phyloP scores from a whole-genome alignment of 1,140 invertebrate genomes.

The Dreissena rostriformis region DNA sequence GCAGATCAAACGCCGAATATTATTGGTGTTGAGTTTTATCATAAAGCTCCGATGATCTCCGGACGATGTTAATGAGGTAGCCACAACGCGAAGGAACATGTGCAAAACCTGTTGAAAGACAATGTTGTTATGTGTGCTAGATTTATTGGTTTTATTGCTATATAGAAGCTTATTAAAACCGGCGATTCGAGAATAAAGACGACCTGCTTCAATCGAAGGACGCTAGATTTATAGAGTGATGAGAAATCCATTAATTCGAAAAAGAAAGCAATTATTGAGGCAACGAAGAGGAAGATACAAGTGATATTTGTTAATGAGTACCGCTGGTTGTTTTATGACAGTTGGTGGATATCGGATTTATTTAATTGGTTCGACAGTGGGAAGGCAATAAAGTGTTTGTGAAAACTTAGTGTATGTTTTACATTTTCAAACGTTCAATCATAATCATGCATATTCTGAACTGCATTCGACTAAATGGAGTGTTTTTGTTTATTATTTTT shows the following conservation, averaged over 20 bases:
- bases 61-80: not conserved
- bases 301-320: no score
- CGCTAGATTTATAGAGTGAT: slow-evolving; percentile 4
- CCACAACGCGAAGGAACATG: not conserved
- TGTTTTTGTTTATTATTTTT: no score
- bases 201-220: not conserved
- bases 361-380: no score
- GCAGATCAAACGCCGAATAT: not conserved
- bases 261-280: not conserved
- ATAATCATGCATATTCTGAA: no score
- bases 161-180: no score
- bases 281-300: not conserved
- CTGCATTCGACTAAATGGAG: no score
- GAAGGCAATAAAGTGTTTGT: no score
- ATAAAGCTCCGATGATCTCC: not conserved
- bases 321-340: no score
- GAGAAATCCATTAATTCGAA: not conserved
- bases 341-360: no score
- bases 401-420: no score
- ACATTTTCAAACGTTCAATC: no score
- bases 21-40: not conserved
- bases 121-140: not conserved
- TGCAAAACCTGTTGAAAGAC: not conserved
- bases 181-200: no score
- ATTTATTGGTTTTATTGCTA: not conserved